Evolutionary conservation across 2,113 vertebrate species (phyloP).

Genomic region (Solenodon paradoxus): DNA sequence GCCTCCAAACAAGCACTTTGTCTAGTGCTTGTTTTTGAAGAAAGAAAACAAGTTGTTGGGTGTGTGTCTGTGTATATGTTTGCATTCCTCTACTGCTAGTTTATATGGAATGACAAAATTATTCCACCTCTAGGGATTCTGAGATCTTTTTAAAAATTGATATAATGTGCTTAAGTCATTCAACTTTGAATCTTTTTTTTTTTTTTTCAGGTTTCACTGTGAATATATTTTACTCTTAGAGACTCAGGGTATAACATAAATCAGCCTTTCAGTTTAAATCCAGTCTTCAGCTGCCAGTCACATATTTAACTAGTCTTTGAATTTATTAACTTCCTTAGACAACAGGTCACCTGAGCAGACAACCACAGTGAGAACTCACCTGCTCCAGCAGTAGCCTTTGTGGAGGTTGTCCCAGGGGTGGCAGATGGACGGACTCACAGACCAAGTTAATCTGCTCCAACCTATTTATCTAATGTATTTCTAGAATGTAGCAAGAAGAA

Average conservation of each 20-base stretch:
- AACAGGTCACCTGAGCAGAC: background rate
- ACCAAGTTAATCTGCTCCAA: background rate
- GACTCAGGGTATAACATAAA: background rate
- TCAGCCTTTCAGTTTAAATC: background rate
- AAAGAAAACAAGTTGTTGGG: background rate
- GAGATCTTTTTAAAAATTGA: background rate
- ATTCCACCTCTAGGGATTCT: background rate
- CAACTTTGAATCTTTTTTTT: background rate
- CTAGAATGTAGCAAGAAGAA: background rate
- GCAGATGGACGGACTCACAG: background rate
- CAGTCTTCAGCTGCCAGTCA: background rate
- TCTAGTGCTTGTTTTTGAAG: background rate
- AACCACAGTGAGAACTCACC: background rate
- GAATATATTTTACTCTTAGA: background rate
- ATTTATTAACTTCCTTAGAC: background rate
- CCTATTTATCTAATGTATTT: background rate
- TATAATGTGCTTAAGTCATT: background rate
- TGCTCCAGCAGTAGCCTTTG: background rate
- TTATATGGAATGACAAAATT: constrained; percentile 26
- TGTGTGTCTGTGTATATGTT: background rate
- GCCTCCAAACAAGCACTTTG: background rate
- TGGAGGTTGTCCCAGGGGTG: background rate
- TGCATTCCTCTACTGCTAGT: background rate
- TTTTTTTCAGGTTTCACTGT: background rate
- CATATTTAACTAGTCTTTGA: background rate